These are phyloP conservation scores for Aspiorhynchus laticeps DNA, from an alignment of 2,113 vertebrate genomes.

Conservation along the genomic window DNA sequence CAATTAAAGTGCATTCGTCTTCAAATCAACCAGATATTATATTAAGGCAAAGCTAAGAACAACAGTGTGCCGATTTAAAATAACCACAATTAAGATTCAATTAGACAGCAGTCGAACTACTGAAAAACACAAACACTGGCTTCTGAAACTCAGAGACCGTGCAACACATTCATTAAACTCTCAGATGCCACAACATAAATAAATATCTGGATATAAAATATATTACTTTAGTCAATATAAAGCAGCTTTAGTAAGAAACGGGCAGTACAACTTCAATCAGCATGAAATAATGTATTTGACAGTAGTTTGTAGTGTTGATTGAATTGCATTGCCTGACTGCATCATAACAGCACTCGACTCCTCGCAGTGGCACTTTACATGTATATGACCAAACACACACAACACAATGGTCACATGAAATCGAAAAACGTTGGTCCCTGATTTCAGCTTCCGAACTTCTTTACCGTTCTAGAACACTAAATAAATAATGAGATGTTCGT, in stretches of 20 bases:
- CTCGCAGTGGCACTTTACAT: neutral
- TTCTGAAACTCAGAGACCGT: neutral
- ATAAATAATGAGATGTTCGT: slow-evolving; percentile 32
- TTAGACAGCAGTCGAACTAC: neutral
- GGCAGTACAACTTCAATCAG: neutral
- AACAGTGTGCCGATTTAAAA: neutral
- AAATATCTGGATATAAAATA: slow-evolving; percentile 65
- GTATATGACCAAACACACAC: neutral
- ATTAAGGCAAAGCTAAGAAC: neutral
- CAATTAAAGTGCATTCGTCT: slow-evolving; percentile 72
- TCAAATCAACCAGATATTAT: slow-evolving; percentile 9
- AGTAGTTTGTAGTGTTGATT: slow-evolving; percentile 21
- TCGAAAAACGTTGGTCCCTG: slow-evolving; percentile 4
- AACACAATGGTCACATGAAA: neutral
- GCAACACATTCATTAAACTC: neutral
- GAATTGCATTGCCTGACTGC: neutral
- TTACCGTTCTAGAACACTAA: neutral
- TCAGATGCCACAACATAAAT: slow-evolving; percentile 57
- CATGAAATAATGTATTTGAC: neutral
- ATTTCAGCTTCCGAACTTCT: neutral
- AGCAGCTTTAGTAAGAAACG: slow-evolving; percentile 44
- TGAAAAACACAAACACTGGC: neutral
- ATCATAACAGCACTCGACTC: neutral
- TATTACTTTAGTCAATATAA: slow-evolving; percentile 6
- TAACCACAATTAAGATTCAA: neutral